Base-by-base conservation (phyloP, 2,888 invertebrate genomes). In the Drosophila neotestacea region DNA sequence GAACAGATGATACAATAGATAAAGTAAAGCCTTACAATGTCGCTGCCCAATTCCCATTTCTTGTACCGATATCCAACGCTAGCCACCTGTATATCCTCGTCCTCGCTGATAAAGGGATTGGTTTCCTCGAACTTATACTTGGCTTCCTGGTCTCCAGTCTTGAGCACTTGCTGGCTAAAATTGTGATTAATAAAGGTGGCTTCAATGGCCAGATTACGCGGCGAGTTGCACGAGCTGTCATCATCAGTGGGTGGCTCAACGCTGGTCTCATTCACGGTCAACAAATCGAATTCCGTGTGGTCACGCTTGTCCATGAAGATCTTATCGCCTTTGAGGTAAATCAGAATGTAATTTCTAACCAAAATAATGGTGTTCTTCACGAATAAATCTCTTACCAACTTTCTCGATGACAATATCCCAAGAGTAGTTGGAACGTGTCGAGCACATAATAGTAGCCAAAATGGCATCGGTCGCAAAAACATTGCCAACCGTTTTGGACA, bases 121-220 rank as follows among this genome's bases (percentile, higher is more conserved):
- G 95, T 93, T 85, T 98, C 96, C 0, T 97, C 96, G 93, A 99
- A 98, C 92, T 97, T 96, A 93, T 95, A 96, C 83, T 97, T 96
- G 0, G 97, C 94, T 91, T 98, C 98, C 71, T 94, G 96, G 0
- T 94, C 79, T 0, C 95, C 95, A 16, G 94, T 94, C 89, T 95
- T 95, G 79, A 96, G 91, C 42, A 95, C 94, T 95, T 99, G 99
- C 91, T 99, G 99, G 65, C 98, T 98, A 93, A 99, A 99, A 93
- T 99, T 99, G 92, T 99, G 99, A 93, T 99, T 99, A 91, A 99
- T 99, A 92, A 99, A 99, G 1, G 99, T 99, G 0, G 99, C 99
- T 92, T 99, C 99, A 13, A 99, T 94, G 0, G 99, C 99, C 79
- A 99, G 94, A 93, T 98, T 99, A 56, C 98, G 95, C 11, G 99